A percentile compares a stretch with the other conserved stretches of the same genome.
phyloP scores from a whole-genome alignment of 2,888 invertebrate species.

The Poecilobothrus nobilitatus region DNA sequence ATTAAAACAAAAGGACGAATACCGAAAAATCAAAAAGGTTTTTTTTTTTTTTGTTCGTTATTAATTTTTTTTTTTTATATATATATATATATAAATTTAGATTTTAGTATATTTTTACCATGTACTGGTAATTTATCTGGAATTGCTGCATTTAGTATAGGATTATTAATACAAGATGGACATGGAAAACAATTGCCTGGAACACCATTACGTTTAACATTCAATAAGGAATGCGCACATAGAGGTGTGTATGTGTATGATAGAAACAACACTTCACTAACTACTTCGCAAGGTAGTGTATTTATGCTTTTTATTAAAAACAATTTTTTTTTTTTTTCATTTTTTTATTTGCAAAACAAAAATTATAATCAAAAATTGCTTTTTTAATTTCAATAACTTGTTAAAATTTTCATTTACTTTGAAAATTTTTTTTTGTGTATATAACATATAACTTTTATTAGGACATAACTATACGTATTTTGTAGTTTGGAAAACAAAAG shows the following conservation, averaged over 20 bases:
- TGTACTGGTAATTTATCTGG: conserved; percentile 84
- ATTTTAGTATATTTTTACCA: conserved; percentile 79
- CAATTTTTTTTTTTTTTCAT: conserved; percentile 21
- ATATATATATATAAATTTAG: conserved; percentile 42
- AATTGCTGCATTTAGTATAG: conserved; percentile 78
- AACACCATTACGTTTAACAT: conserved; percentile 75
- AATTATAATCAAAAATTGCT: conserved; percentile 17
- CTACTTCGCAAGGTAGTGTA: conserved; percentile 46
- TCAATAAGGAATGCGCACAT: conserved; percentile 88
- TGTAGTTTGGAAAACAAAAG: no score
- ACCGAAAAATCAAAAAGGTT: conserved; percentile 78
- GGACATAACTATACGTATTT: no score
- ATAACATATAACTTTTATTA: no score
- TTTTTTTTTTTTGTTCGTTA: conserved; percentile 40
- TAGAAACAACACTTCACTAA: conserved; percentile 43
- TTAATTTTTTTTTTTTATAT: not conserved
- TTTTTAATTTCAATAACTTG: conserved; percentile 16
- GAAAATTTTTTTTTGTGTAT: conserved; percentile 9
- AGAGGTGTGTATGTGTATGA: conserved; percentile 79
- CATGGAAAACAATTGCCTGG: conserved; percentile 73
- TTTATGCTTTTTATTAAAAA: conserved; percentile 27
- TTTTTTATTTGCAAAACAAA: conserved; percentile 19
- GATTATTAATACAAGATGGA: conserved; percentile 71
- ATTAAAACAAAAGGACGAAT: conserved; percentile 79
- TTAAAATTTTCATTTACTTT: conserved; percentile 15